Base-by-base conservation (phyloP, 2,113 vertebrate genomes). In the Heloderma charlesbogerti region DNA sequence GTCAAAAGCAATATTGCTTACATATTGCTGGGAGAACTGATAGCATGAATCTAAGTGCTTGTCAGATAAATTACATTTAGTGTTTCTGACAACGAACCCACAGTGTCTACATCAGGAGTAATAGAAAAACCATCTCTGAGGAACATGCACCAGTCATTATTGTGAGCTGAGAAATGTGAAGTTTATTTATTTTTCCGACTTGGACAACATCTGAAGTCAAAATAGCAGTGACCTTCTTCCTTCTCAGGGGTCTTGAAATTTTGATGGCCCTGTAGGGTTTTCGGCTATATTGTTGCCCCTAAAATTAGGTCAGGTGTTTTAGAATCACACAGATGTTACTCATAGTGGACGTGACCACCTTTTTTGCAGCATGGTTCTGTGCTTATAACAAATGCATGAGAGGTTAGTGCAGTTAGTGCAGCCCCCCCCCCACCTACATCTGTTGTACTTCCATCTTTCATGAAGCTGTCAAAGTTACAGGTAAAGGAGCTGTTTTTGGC, bases 21-120 rank as follows among this genome's bases (percentile, higher is more conserved):
- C 80, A 45, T 82, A 85, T 91, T 91, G 71, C 86, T 88, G 85
- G 78, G 84, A 81, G 77, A 43, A 87, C 37, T 77, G 74, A 90
- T 75, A 60, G 34, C n/a, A 91, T 45, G 54, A 87, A 92, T 94
- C 78, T 79, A 91, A 92, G 84, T 82, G 77, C 75, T 90, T 83
- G 78, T 87, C 72, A 90, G 67, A 89, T 82, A 88, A 89, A 89
- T 92, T 83, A 87, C 63, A 88, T 67, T 92, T 78, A 45, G 31
- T 88, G 54, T 60, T 89, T 86, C 34, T 85, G 88, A 95, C 87
- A 93, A 85, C 51, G 69, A 85, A 6, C 12, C 54, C 66, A 48
- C 8, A 71, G 72, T 79, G 79, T 85, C 89, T 81, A 67, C 60
- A 80, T 66, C 37, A 66, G 87, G 84, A 83, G 67, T 87, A 88